Percentiles rank a stretch among this genome's conserved stretches.
Conservation (phyloP, 2,888 invertebrate species). For the Nudaria mundana region DNA sequence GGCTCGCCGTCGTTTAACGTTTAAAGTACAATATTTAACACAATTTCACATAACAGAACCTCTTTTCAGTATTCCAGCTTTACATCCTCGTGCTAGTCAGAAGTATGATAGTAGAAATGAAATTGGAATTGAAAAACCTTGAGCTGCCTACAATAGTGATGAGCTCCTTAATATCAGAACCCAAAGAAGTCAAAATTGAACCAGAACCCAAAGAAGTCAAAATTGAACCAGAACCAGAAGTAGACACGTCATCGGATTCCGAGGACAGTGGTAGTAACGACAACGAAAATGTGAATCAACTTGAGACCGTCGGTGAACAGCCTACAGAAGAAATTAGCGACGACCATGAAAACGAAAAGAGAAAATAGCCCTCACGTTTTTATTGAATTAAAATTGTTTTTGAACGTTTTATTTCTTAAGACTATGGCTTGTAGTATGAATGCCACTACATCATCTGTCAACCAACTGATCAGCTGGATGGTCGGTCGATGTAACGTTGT, state of each 20-base stretch:
- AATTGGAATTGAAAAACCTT: constrained; percentile 27
- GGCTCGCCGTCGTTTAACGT: too few relatives aligned
- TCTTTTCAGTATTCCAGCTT: constrained; percentile 52
- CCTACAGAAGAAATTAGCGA: constrained; percentile 24
- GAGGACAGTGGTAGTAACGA: constrained; percentile 13
- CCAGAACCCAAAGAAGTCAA: constrained; percentile 10
- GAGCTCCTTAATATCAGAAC: constrained; percentile 32
- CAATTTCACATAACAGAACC: too few relatives aligned
- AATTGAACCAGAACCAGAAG: constrained; percentile 10
- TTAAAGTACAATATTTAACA: too few relatives aligned
- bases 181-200: constrained; percentile 10
- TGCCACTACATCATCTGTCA: too few relatives aligned
- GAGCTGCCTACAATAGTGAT: constrained; percentile 34
- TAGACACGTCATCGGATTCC: constrained; percentile 22
- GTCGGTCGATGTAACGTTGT: too few relatives aligned
- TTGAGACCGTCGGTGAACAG: constrained; percentile 32
- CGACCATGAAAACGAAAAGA: constrained; percentile 11
- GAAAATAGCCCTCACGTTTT: not conserved
- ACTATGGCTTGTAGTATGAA: too few relatives aligned
- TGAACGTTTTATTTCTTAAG: too few relatives aligned
- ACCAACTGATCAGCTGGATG: too few relatives aligned
- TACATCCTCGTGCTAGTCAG: constrained; percentile 54
- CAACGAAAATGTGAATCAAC: constrained; percentile 6
- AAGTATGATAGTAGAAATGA: constrained; percentile 55
- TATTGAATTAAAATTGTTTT: not conserved